Conservation (phyloP, 2,113 vertebrate genomes). For the Emydocephalus ijimae region DNA sequence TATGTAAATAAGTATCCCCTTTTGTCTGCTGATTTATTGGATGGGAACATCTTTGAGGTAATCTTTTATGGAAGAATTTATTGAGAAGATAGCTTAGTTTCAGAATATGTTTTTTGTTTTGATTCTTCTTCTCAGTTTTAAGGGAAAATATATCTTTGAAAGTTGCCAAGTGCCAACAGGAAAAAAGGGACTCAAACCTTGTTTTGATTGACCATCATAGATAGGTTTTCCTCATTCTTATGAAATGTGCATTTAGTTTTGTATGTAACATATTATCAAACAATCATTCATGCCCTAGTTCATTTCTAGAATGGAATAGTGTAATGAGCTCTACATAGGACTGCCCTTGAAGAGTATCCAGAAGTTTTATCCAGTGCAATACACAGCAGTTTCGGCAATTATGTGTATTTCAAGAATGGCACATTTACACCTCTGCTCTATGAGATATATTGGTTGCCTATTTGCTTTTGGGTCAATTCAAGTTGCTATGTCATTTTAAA, state of each 20-base stretch:
- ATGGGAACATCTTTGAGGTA: constrained; percentile 21
- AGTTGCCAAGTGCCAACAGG: neutral
- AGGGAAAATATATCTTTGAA: neutral
- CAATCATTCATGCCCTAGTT: neutral
- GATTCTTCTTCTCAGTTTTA: constrained; percentile 13
- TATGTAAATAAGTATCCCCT: constrained; percentile 48
- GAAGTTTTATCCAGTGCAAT: neutral
- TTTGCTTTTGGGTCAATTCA: neutral
- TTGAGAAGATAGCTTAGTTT: constrained; percentile 24
- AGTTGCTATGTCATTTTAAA: neutral
- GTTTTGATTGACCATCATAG: constrained; percentile 35
- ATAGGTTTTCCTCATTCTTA: constrained; percentile 23
- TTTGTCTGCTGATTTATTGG: constrained; percentile 41
- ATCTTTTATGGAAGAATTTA: constrained; percentile 45
- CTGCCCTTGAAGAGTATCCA: neutral
- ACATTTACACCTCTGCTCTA: neutral
- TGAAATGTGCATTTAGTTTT: constrained; percentile 32
- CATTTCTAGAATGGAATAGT: neutral
- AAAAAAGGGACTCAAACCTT: neutral
- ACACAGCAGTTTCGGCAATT: neutral
- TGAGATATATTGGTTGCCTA: neutral
- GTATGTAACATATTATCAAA: constrained; percentile 16
- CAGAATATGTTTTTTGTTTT: constrained; percentile 43
- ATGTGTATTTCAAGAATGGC: neutral
- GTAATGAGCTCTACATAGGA: neutral